These are phyloP conservation scores for Sialis lutaria DNA, from an alignment of 2,888 invertebrate genomes.

Conservation along the genomic window DNA sequence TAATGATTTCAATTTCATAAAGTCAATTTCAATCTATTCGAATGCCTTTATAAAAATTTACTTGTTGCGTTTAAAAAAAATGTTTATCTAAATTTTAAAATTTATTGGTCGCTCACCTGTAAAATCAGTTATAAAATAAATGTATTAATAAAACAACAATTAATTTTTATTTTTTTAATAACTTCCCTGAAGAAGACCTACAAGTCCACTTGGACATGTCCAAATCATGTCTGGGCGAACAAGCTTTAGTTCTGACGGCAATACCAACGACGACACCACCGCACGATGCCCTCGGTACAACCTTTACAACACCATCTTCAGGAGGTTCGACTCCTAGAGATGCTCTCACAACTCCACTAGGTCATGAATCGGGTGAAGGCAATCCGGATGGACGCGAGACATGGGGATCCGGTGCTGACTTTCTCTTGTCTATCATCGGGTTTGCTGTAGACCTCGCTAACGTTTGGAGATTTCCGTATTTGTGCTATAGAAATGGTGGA, in stretches of 20 bases:
- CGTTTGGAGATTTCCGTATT: constrained; percentile 70
- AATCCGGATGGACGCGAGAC: constrained; percentile 49
- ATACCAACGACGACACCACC: too few relatives aligned
- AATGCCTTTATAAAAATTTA: too few relatives aligned
- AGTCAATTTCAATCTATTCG: too few relatives aligned
- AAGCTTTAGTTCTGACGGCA: too few relatives aligned
- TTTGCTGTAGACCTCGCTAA: constrained; percentile 75
- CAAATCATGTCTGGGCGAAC: neutral
- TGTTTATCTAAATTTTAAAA: too few relatives aligned
- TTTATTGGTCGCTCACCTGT: too few relatives aligned
- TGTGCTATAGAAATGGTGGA: constrained; percentile 63
- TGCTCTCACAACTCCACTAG: constrained; percentile 8
- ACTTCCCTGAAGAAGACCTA: neutral
- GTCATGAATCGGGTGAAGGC: constrained; percentile 4
- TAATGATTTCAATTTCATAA: too few relatives aligned
- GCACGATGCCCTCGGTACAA: neutral
- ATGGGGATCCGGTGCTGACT: constrained; percentile 67
- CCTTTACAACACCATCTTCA: neutral
- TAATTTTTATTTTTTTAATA: neutral
- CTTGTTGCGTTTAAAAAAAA: too few relatives aligned
- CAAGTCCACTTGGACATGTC: neutral
- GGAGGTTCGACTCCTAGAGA: neutral
- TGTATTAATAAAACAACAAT: neutral
- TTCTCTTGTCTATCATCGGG: constrained; percentile 67
- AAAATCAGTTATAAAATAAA: too few relatives aligned